Base-by-base conservation (phyloP, 2,113 vertebrate species). In the Lycocorax pyrrhopterus region DNA sequence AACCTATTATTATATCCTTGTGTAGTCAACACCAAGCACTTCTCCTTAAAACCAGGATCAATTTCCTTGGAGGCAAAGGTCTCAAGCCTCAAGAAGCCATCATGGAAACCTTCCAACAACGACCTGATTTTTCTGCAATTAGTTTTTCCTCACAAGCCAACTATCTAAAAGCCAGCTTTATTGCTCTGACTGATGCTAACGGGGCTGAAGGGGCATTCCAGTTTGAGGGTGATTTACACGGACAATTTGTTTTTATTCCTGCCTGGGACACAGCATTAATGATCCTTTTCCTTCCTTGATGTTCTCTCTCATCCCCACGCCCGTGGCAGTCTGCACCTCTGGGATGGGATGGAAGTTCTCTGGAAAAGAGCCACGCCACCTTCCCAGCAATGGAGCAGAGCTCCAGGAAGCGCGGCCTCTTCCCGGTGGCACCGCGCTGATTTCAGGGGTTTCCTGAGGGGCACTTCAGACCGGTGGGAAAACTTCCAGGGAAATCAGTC, bases 361-460 rank as follows among this genome's bases (percentile, higher is more conserved):
- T 96, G 97, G 97, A 95, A 83, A 59, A 39, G 19, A 37, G 94
- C 97, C 97, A 96, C 1, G 0, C 35, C 76, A 67, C 71, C 85
- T 98, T 98, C 97, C 97, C 97, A 97, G 97, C 95, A 98, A 87
- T 4, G 93, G 29, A 91, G 89, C 93, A 84, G 82, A 75, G 88
- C 93, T 92, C 75, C 93, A 89, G 97, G 97, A 98, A 98, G 79
- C 25, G 4, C 5, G 15, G 81, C 95, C 95, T 69, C 80, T 96
- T 96, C 95, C 96, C 64, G 85, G 73, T 78, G 92, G 33, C 35
- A 83, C 41, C 18, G 43, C 41, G 13, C 77, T 81, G 53, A 69
- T 30, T 59, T 17, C 29, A 29, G 81, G 41, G 16, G 3, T 18
- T 96, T 97, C 93, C 96, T 91, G 84, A 79, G 47, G 66, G n/a